A percentile compares a stretch with the other conserved stretches of the same genome.
Conservation (phyloP, 2,888 invertebrate genomes). For the Atrina japonica region DNA sequence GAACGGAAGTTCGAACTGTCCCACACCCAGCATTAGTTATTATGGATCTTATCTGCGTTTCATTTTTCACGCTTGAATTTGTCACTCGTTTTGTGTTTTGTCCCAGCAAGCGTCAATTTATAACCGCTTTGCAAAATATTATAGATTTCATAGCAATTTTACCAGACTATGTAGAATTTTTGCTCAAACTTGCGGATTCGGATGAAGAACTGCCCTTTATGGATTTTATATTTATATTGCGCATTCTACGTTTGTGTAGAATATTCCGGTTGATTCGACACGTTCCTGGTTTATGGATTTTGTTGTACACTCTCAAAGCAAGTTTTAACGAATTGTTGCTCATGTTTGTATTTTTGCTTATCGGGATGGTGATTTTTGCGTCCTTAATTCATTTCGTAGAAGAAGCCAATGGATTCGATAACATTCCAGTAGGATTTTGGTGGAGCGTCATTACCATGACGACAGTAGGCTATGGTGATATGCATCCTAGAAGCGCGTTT, state of each 20-base stretch:
- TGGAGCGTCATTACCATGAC: constrained; percentile 79
- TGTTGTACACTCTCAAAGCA: constrained; percentile 77
- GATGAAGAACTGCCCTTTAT: constrained; percentile 67
- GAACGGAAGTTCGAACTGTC: constrained; percentile 42
- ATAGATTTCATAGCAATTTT: constrained; percentile 76
- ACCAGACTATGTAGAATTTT: constrained; percentile 75
- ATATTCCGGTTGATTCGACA: constrained; percentile 76
- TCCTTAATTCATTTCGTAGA: constrained; percentile 78
- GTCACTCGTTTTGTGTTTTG: constrained; percentile 72
- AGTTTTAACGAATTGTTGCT: constrained; percentile 78
- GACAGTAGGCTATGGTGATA: constrained; percentile 79
- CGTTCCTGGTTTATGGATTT: constrained; percentile 77
- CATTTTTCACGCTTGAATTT: constrained; percentile 77
- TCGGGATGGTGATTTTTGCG: constrained; percentile 79
- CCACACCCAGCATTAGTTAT: constrained; percentile 72
- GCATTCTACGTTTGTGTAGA: constrained; percentile 75
- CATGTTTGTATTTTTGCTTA: constrained; percentile 76
- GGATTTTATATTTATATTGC: constrained; percentile 74
- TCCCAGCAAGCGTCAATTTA: constrained; percentile 72
- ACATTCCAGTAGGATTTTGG: constrained; percentile 79
- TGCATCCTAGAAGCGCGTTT: constrained; percentile 70
- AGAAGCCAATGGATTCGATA: constrained; percentile 68
- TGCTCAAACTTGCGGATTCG: constrained; percentile 66
- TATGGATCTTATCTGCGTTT: constrained; percentile 73
- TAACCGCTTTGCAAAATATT: constrained; percentile 73